phyloP scores from a whole-genome alignment of 2,113 vertebrate genomes.

The Dromaius novaehollandiae region DNA sequence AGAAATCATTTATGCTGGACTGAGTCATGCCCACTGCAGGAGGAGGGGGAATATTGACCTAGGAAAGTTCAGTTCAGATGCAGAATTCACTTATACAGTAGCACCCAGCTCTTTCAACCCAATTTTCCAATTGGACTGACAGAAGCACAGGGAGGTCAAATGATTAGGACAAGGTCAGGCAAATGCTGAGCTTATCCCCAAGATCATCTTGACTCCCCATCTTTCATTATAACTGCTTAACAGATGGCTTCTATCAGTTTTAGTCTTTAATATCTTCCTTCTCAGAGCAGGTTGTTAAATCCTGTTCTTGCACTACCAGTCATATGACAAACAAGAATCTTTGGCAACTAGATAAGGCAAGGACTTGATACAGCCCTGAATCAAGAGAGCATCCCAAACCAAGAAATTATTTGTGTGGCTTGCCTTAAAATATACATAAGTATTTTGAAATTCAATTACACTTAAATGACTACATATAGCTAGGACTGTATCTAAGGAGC shows the following conservation, averaged over 20 bases:
- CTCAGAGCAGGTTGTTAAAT: not conserved
- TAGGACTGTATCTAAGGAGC: not conserved
- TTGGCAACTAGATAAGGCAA: not conserved
- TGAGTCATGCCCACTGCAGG: conserved; percentile 44
- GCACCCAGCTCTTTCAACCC: conserved; percentile 44
- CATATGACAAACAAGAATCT: not conserved
- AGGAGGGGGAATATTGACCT: conserved; percentile 45
- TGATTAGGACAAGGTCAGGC: not conserved
- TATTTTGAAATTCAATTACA: not conserved
- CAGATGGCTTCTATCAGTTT: conserved; percentile 19
- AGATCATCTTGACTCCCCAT: conserved; percentile 4
- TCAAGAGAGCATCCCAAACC: not conserved
- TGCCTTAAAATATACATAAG: not conserved
- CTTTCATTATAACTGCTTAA: conserved; percentile 36
- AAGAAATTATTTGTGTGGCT: not conserved
- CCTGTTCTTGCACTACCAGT: not conserved
- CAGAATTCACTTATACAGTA: conserved; percentile 44
- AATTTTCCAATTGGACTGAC: conserved; percentile 58
- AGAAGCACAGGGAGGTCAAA: conserved; percentile 43
- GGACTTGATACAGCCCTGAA: not conserved
- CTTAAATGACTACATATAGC: not conserved
- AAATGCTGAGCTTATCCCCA: conserved; percentile 31
- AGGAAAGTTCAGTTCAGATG: conserved; percentile 51
- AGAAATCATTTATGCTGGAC: conserved; percentile 62
- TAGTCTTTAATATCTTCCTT: not conserved